These are phyloP conservation scores for Penaeus vannamei DNA, from an alignment of 1,140 invertebrate species.

Conservation along the genomic window DNA sequence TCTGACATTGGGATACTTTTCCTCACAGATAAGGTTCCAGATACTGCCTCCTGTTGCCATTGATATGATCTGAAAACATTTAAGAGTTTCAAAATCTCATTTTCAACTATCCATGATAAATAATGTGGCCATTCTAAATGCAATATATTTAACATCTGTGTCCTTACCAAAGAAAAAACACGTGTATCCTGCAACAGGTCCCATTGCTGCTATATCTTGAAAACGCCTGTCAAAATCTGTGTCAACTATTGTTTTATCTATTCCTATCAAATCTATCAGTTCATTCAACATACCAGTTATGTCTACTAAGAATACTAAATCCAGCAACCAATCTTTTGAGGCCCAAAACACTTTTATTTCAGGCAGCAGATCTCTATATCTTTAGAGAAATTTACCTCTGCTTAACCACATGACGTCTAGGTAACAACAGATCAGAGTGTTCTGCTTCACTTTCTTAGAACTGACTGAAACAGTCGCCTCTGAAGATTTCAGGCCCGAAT, in stretches of 20 bases:
- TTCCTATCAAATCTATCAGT: constrained; percentile 25
- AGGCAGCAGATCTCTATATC: constrained; percentile 42
- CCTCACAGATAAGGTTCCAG: constrained; percentile 45
- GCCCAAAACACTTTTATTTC: constrained; percentile 6
- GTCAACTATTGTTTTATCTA: constrained; percentile 26
- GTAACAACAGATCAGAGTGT: constrained; percentile 34
- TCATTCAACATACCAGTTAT: constrained; percentile 44
- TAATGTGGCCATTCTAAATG: background rate
- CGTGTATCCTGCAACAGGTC: constrained; percentile 25
- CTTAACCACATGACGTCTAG: constrained; percentile 45
- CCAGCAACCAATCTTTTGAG: constrained; percentile 36
- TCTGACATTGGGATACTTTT: constrained; percentile 17
- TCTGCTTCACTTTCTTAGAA: constrained; percentile 41
- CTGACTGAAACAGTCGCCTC: constrained; percentile 45
- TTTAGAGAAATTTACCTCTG: constrained; percentile 45
- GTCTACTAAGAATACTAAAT: constrained; percentile 46
- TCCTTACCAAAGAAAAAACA: constrained; percentile 42
- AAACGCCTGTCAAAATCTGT: constrained; percentile 44
- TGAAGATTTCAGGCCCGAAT: constrained; percentile 47
- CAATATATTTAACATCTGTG: background rate
- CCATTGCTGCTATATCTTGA: constrained; percentile 28
- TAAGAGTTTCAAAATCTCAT: background rate
- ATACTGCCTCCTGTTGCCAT: constrained; percentile 24
- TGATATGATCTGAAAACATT: constrained; percentile 23
- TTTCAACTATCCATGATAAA: constrained; percentile 44